Evolutionary conservation across 2,888 invertebrate species (phyloP).

Genomic region (Xestia c-nigrum): DNA sequence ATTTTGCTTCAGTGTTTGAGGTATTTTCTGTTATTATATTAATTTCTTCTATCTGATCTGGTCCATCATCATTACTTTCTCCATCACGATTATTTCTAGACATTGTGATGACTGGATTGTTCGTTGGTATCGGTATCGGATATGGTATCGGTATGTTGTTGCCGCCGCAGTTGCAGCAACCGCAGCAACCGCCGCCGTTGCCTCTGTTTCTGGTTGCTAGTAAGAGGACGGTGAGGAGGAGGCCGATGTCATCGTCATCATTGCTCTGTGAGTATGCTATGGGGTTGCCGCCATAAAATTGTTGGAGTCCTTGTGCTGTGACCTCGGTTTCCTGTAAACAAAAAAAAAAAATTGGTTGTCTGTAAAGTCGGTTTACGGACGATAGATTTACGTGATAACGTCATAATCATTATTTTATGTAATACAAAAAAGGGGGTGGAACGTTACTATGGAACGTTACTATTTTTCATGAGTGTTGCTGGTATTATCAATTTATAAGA

Average conservation of each 20-base stretch:
- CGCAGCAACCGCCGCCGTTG: constrained; percentile 63
- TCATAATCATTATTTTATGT: too few relatives aligned
- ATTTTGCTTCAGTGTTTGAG: not conserved
- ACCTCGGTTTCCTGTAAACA: constrained; percentile 70
- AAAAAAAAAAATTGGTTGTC: too few relatives aligned
- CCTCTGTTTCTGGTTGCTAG: constrained; percentile 74
- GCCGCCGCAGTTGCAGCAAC: constrained; percentile 71
- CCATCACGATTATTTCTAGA: constrained; percentile 39
- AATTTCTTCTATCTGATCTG: constrained; percentile 44
- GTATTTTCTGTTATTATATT: constrained; percentile 59
- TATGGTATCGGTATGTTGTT: constrained; percentile 77
- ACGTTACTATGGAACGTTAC: too few relatives aligned
- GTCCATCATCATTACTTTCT: constrained; percentile 14
- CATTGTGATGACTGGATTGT: constrained; percentile 73
- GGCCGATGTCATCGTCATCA: constrained; percentile 78
- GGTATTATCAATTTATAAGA: too few relatives aligned
- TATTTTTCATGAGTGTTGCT: too few relatives aligned
- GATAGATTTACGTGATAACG: too few relatives aligned
- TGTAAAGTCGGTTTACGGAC: too few relatives aligned
- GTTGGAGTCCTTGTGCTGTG: constrained; percentile 63
- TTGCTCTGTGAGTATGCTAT: constrained; percentile 63
- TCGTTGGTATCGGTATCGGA: constrained; percentile 79
- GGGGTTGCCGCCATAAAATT: constrained; percentile 71
- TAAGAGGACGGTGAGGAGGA: constrained; percentile 77
- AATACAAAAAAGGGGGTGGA: too few relatives aligned